These are phyloP conservation scores for Drosophila peninsularis DNA, from an alignment of 2,888 invertebrate genomes.

Conservation along the genomic window DNA sequence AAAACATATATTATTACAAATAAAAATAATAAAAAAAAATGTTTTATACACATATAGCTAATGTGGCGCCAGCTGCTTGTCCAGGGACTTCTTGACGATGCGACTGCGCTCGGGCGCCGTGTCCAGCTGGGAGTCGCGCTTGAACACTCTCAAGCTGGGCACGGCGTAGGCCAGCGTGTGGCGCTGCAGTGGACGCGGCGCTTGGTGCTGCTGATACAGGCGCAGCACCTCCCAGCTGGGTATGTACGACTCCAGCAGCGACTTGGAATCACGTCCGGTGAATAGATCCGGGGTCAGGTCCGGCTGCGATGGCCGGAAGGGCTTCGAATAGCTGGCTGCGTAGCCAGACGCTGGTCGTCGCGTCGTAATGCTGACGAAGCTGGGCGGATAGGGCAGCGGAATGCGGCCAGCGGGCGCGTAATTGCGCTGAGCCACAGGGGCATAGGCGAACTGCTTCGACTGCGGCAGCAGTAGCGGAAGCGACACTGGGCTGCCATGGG, in stretches of 20 bases:
- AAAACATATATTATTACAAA: conserved; percentile 6
- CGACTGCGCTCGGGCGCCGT: conserved; percentile 29
- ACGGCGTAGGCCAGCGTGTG: conserved; percentile 62
- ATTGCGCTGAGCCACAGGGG: conserved; percentile 71
- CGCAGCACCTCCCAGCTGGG: conserved; percentile 86
- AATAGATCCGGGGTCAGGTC: conserved; percentile 79
- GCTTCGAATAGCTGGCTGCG: conserved; percentile 41
- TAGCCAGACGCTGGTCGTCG: conserved; percentile 41
- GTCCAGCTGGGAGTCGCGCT: conserved; percentile 50
- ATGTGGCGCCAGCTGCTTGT: conserved; percentile 19
- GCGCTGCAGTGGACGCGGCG: conserved; percentile 37
- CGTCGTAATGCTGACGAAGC: conserved; percentile 81
- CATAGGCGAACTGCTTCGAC: conserved; percentile 82
- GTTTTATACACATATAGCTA: conserved; percentile 19
- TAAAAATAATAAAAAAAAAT: conserved; percentile 8
- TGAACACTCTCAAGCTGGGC: conserved; percentile 56
- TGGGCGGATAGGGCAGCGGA: conserved; percentile 81
- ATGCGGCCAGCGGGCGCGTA: conserved; percentile 51
- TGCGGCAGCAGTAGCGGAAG: conserved; percentile 47
- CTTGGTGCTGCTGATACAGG: conserved; percentile 72
- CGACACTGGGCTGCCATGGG: conserved; percentile 23
- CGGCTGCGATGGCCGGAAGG: conserved; percentile 61
- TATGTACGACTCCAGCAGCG: conserved; percentile 87
- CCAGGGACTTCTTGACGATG: conserved; percentile 65
- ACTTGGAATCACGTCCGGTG: conserved; percentile 84